phyloP scores from a whole-genome alignment of 2,113 vertebrate species.

The Larimichthys polyactis region DNA sequence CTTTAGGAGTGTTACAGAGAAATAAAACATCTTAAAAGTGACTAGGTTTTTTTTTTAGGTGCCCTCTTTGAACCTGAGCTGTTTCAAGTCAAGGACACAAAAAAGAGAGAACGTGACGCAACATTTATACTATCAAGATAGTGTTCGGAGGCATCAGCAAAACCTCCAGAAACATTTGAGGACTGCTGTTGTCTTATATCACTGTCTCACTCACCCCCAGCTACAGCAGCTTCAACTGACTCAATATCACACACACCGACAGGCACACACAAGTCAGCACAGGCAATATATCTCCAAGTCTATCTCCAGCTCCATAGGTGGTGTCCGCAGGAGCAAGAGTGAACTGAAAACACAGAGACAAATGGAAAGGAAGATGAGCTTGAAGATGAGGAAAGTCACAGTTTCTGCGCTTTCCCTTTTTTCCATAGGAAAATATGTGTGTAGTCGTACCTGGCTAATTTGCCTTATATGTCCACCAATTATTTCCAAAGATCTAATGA shows the following conservation, averaged over 20 bases:
- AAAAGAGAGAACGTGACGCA: slow-evolving; percentile 34
- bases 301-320: slow-evolving; percentile 37
- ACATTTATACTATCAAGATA: slow-evolving; percentile 24
- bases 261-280: background rate
- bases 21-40: slow-evolving; percentile 21
- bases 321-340: slow-evolving; percentile 26
- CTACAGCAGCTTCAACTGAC: background rate
- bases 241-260: slow-evolving; percentile 15
- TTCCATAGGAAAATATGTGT: background rate
- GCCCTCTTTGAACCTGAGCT: slow-evolving; percentile 31
- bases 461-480: background rate
- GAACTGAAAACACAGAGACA: slow-evolving; percentile 48
- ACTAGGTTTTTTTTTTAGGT: background rate
- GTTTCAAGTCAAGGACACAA: slow-evolving; percentile 24
- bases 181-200: slow-evolving; percentile 1
- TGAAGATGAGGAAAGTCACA: slow-evolving; percentile 2
- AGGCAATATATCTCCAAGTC: slow-evolving; percentile 17
- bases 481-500: slow-evolving; percentile 10
- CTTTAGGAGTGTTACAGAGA: slow-evolving; percentile 15
- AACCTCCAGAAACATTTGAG: slow-evolving; percentile 27
- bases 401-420: background rate
- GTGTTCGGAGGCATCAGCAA: background rate
- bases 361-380: slow-evolving; percentile 40
- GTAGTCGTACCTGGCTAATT: background rate
- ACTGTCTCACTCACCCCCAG: slow-evolving; percentile 8